A percentile compares a stretch with the other conserved stretches of the same genome.
phyloP scores from a whole-genome alignment of 2,888 invertebrate species.

The Mimachlamys varia region DNA sequence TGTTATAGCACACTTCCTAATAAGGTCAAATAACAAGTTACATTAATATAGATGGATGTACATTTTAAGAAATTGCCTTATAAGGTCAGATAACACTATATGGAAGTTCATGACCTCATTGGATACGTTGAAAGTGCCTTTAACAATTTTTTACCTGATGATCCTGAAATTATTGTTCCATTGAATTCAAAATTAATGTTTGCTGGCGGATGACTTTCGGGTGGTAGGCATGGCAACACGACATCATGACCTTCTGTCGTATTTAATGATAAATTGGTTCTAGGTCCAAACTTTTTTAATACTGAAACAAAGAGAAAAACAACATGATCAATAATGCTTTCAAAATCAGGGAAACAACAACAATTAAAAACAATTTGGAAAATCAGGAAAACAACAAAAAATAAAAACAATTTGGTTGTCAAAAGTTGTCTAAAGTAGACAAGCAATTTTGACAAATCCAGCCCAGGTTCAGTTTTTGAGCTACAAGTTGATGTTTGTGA shows the following conservation, averaged over 20 bases:
- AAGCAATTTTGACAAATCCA: no score
- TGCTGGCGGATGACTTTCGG: slow-evolving; percentile 61
- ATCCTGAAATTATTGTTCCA: slow-evolving; percentile 58
- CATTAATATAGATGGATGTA: no score
- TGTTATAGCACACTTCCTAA: background rate
- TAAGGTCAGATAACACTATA: background rate
- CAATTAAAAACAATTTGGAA: no score
- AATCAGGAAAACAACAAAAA: no score
- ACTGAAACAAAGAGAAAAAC: slow-evolving; percentile 52
- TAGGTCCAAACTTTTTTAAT: slow-evolving; percentile 61
- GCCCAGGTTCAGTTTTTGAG: no score
- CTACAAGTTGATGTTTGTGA: no score
- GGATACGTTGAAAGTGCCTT: no score
- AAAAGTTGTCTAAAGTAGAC: no score
- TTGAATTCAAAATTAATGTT: slow-evolving; percentile 62
- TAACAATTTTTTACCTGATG: slow-evolving; percentile 55
- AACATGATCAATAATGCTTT: background rate
- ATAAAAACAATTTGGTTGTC: no score
- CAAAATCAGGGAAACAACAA: background rate
- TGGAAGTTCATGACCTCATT: background rate
- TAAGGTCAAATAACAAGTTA: background rate
- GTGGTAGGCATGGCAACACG: slow-evolving; percentile 65
- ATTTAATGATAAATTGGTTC: slow-evolving; percentile 58
- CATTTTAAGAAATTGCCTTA: background rate
- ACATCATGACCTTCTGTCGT: slow-evolving; percentile 60